Percentiles rank a stretch among this genome's conserved stretches.
Conservation (phyloP, 2,888 invertebrate genomes). For the Endomychus coccineus region DNA sequence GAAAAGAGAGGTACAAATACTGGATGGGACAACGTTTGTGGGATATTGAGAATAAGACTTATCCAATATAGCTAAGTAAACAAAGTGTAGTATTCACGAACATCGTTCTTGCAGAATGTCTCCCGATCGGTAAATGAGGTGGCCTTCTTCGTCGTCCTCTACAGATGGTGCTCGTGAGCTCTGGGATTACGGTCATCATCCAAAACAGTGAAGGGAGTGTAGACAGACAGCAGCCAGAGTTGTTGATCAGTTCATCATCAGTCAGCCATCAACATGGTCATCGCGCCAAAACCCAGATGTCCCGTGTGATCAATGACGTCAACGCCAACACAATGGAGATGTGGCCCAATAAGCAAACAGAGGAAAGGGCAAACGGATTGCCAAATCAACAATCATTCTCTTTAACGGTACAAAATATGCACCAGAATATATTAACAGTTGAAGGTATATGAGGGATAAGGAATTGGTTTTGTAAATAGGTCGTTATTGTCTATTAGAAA, state of each 20-base stretch:
- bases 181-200: constrained; percentile 46
- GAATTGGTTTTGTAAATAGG: constrained; percentile 12
- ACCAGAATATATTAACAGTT: constrained; percentile 38
- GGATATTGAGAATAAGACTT: constrained; percentile 34
- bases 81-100: constrained; percentile 71
- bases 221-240: constrained; percentile 17
- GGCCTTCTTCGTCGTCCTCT: constrained; percentile 99
- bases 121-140: constrained; percentile 98
- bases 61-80: constrained; percentile 38
- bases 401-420: constrained; percentile 38
- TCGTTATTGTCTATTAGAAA: constrained; percentile 1
- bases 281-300: too few species aligned
- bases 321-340: constrained; percentile 46
- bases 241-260: constrained; percentile 38
- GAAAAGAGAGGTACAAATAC: constrained; percentile 31
- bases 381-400: constrained; percentile 51
- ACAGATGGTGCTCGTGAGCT: constrained; percentile 85
- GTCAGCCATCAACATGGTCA: constrained; percentile 22
- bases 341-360: constrained; percentile 58
- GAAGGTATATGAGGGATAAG: constrained; percentile 34
- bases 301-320: constrained; percentile 36
- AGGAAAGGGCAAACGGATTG: constrained; percentile 59
- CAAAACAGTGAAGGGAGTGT: constrained; percentile 17
- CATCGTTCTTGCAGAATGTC: constrained; percentile 99
- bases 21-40: constrained; percentile 29